Percentiles rank a stretch among this genome's conserved stretches.
Conservation (phyloP, 1,140 invertebrate species). For the Pomacea maculata region DNA sequence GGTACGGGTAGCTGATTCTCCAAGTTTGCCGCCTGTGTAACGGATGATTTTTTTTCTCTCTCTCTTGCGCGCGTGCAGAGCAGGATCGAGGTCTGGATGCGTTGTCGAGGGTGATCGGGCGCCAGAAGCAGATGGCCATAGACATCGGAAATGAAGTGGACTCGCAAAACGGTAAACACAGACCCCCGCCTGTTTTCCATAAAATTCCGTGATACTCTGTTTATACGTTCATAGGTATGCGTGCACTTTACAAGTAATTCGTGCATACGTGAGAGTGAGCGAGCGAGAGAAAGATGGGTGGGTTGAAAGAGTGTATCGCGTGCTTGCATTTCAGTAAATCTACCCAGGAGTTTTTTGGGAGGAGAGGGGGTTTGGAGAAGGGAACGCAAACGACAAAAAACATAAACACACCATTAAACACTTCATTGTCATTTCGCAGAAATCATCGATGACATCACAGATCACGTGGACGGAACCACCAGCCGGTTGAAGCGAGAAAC, state of each 20-base stretch:
- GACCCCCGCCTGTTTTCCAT: neutral
- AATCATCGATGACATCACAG: slow-evolving; percentile 81
- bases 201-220: neutral
- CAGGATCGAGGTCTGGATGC: slow-evolving; percentile 82
- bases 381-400: neutral
- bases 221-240: neutral
- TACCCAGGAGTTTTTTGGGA: neutral
- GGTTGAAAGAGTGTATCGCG: neutral
- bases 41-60: neutral
- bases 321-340: neutral
- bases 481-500: slow-evolving; percentile 76
- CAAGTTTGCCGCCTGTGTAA: neutral
- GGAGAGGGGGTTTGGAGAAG: neutral
- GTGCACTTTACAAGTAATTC: neutral
- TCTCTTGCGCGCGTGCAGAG: slow-evolving; percentile 64
- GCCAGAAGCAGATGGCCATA: slow-evolving; percentile 81
- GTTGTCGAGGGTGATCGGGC: slow-evolving; percentile 77
- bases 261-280: slow-evolving; percentile 1
- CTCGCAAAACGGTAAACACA: slow-evolving; percentile 77
- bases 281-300: neutral
- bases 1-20: neutral
- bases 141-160: slow-evolving; percentile 81
- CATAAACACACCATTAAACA: too few relatives aligned
- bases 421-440: slow-evolving; percentile 66
- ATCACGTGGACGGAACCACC: slow-evolving; percentile 78